Conservation (phyloP, 2,797 vertebrate species). For the Jordanella pulchra region DNA sequence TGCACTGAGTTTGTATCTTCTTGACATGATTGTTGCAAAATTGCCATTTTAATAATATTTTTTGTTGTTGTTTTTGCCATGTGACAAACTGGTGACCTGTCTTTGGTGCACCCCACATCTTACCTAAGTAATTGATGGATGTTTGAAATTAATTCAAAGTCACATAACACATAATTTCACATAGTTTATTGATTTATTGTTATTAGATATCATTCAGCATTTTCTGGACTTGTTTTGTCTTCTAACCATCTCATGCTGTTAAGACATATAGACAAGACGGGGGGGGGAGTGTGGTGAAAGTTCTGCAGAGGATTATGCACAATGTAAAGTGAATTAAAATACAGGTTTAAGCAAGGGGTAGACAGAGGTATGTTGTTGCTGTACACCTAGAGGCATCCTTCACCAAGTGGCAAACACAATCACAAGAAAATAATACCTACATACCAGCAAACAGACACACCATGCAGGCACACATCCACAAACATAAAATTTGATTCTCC, state of each 20-base stretch:
- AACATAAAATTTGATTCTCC: slow-evolving; percentile 51
- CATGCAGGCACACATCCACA: slow-evolving; percentile 24
- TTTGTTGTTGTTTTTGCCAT: too few relatives aligned
- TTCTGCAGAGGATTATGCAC: slow-evolving; percentile 25
- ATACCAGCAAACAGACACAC: slow-evolving; percentile 30
- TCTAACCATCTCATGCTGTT: slow-evolving; percentile 12
- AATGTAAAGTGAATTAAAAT: slow-evolving; percentile 36
- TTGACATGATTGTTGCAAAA: too few relatives aligned
- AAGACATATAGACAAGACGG: slow-evolving; percentile 14
- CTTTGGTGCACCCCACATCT: too few relatives aligned
- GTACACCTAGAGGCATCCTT: slow-evolving; percentile 58
- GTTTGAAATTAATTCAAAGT: too few relatives aligned
- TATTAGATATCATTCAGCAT: slow-evolving; percentile 2
- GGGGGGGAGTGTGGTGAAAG: slow-evolving; percentile 16
- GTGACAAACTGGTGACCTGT: too few relatives aligned
- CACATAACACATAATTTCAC: background rate
- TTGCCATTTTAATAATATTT: too few relatives aligned
- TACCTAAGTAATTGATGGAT: background rate
- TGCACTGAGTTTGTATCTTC: too few relatives aligned
- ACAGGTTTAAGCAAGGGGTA: slow-evolving; percentile 21
- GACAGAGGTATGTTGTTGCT: slow-evolving; percentile 41
- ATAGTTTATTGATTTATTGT: slow-evolving; percentile 1
- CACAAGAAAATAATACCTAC: slow-evolving; percentile 58
- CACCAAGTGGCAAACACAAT: slow-evolving; percentile 50
- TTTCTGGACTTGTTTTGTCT: slow-evolving; percentile 12